Percentiles rank a stretch among this genome's conserved stretches.
Conservation (phyloP, 2,888 invertebrate genomes). For the Nebria brevicollis region DNA sequence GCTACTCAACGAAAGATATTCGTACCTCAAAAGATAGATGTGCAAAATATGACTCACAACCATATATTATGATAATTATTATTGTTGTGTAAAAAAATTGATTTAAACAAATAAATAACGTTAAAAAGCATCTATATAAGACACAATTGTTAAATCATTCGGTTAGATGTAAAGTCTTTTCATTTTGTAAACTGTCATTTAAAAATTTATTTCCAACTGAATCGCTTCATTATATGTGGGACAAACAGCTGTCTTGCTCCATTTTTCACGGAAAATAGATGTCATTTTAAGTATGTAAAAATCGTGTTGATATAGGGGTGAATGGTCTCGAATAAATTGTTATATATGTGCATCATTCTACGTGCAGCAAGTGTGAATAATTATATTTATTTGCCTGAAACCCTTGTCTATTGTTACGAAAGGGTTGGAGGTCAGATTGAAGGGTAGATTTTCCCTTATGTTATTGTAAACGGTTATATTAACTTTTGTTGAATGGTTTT, state of each 20-base stretch:
- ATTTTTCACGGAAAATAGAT: conserved; percentile 34
- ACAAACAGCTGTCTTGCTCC: conserved; percentile 12
- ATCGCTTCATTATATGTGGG: not conserved
- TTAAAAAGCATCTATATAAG: not conserved
- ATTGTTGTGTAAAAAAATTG: not conserved
- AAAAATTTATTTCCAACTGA: not conserved
- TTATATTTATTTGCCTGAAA: conserved; percentile 41
- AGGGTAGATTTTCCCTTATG: conserved; percentile 9
- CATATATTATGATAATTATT: not conserved
- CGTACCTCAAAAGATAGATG: not conserved
- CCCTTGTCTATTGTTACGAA: conserved; percentile 31
- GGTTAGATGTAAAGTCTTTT: too few species aligned
- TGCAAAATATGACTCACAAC: not conserved
- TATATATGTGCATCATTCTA: not conserved
- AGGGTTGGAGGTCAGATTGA: conserved; percentile 26
- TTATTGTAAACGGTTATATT: conserved; percentile 29
- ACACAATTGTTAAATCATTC: not conserved
- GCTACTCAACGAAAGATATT: not conserved
- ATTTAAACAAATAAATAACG: not conserved
- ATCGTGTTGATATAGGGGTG: conserved; percentile 25
- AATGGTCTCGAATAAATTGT: not conserved
- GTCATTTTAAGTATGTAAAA: conserved; percentile 37
- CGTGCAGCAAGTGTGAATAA: conserved; percentile 35
- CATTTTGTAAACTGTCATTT: not conserved
- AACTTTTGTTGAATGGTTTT: conserved; percentile 28